phyloP scores from a whole-genome alignment of 35 echinoderm and acorn worm genomes.

The Strongylocentrotus purpuratus region DNA sequence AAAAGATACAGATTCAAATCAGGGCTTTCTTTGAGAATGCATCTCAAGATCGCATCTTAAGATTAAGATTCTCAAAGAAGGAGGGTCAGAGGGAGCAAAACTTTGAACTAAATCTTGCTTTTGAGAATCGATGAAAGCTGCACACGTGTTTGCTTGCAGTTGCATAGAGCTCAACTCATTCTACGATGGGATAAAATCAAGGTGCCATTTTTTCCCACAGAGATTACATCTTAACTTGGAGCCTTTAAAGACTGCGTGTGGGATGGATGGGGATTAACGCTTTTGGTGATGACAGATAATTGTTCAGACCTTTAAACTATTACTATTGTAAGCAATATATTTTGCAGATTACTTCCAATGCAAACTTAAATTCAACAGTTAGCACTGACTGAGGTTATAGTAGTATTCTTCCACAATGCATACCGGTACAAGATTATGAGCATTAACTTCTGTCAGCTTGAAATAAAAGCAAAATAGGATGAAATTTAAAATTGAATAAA shows the following conservation, averaged over 20 bases:
- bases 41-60: neutral
- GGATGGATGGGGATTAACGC: neutral
- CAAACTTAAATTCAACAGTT: no score
- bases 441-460: no score
- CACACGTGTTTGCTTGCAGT: neutral
- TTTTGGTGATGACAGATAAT: neutral
- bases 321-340: no score
- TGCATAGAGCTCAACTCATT: neutral
- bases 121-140: neutral
- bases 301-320: neutral
- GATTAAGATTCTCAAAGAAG: neutral
- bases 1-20: constrained; percentile 16
- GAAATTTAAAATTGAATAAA: no score
- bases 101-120: neutral
- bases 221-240: constrained; percentile 12
- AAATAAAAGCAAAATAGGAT: no score
- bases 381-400: no score
- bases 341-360: no score
- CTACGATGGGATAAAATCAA: neutral
- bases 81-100: neutral
- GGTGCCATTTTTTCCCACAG: neutral
- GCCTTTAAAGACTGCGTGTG: neutral
- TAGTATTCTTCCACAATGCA: no score
- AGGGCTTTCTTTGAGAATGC: neutral
- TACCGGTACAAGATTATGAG: no score